These are phyloP conservation scores for Acleris cristana DNA, from an alignment of 2,888 invertebrate genomes.

Conservation along the genomic window DNA sequence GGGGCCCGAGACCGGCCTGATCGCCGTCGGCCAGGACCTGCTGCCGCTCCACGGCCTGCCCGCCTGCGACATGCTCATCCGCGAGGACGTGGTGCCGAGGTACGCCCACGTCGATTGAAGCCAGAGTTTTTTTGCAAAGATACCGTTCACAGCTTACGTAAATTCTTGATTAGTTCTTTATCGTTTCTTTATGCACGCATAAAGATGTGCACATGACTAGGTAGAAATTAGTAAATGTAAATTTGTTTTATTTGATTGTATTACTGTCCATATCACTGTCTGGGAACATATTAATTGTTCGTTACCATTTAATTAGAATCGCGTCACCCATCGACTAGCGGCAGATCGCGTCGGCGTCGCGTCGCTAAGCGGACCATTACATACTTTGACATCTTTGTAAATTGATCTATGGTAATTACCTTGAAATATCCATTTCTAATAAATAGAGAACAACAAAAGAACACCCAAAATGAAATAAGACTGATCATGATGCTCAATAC, in stretches of 20 bases:
- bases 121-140: constrained; percentile 3
- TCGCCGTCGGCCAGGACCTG: constrained; percentile 89
- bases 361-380: constrained; percentile 15
- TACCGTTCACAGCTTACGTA: constrained; percentile 7
- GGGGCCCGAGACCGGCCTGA: constrained; percentile 84
- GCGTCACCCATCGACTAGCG: neutral
- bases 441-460: neutral
- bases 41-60: constrained; percentile 86
- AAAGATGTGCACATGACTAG: constrained; percentile 9
- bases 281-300: neutral
- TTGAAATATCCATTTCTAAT: too few species aligned
- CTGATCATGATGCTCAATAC: constrained; percentile 24
- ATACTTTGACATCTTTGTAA: neutral
- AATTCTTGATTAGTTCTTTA: constrained; percentile 6
- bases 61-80: constrained; percentile 91
- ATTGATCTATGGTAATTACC: constrained; percentile 1
- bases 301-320: neutral
- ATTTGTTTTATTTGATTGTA: constrained; percentile 7
- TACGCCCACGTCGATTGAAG: constrained; percentile 90
- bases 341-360: neutral
- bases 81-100: constrained; percentile 88
- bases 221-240: constrained; percentile 17
- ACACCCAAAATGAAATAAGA: constrained; percentile 13
- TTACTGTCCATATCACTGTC: neutral
- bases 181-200: constrained; percentile 14